Evolutionary conservation across 2,888 invertebrate genomes (phyloP).

Genomic region (Drosophila setosimentum): DNA sequence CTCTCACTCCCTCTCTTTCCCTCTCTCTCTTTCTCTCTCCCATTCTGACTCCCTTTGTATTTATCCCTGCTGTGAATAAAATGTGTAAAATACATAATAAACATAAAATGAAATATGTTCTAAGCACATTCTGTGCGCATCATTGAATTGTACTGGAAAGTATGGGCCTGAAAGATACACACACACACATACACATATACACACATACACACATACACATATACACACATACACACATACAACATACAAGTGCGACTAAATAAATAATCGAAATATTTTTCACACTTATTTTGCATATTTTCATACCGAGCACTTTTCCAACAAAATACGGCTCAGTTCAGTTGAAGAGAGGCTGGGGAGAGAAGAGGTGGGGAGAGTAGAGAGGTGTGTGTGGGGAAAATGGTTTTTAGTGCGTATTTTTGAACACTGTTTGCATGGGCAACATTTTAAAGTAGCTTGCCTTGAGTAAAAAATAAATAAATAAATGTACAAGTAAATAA

Average conservation of each 20-base stretch:
- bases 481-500: constrained; percentile 63
- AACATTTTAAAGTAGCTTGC: constrained; percentile 62
- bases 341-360: constrained; percentile 1
- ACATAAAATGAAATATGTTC: constrained; percentile 42
- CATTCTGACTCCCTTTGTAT: not conserved
- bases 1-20: not conserved
- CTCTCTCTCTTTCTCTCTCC: not conserved
- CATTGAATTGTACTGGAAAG: constrained; percentile 39
- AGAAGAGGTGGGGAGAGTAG: not conserved
- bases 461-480: constrained; percentile 71
- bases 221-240: constrained; percentile 8
- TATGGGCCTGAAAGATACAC: not conserved
- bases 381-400: constrained; percentile 23
- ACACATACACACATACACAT: constrained; percentile 2
- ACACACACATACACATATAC: not conserved
- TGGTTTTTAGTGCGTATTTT: constrained; percentile 16
- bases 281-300: constrained; percentile 74
- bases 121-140: constrained; percentile 45
- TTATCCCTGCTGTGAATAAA: constrained; percentile 29
- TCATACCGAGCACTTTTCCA: constrained; percentile 9
- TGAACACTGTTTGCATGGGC: constrained; percentile 48
- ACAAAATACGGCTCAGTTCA: constrained; percentile 1
- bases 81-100: constrained; percentile 64
- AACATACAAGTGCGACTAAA: constrained; percentile 43
- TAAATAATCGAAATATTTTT: constrained; percentile 70